Evolutionary conservation across 2,797 vertebrate genomes (phyloP).

Genomic region (Lemur catta): DNA sequence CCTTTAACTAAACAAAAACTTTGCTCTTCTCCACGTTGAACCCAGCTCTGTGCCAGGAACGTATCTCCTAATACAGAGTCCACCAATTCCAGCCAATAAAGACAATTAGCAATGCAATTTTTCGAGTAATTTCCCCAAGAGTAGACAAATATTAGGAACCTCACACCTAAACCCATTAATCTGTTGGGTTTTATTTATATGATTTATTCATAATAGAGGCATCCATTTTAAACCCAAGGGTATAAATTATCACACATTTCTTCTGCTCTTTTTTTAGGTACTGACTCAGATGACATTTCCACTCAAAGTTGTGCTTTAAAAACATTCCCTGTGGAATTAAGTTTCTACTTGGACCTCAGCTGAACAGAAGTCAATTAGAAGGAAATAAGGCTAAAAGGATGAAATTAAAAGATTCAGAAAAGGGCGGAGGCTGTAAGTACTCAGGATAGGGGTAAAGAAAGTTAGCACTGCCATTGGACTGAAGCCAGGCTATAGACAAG

Average conservation of each 20-base stretch:
- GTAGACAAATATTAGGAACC: not conserved
- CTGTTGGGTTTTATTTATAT: not conserved
- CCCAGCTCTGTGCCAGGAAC: not conserved
- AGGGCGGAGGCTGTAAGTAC: not conserved
- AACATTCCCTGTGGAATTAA: not conserved
- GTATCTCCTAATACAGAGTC: not conserved
- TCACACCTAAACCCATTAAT: not conserved
- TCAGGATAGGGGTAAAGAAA: not conserved
- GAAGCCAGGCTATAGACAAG: not conserved
- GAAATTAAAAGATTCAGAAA: not conserved
- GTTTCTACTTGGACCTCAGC: not conserved
- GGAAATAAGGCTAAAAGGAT: not conserved
- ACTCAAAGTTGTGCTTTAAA: not conserved
- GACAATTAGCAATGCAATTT: not conserved
- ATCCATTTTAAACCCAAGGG: not conserved
- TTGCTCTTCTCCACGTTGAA: not conserved
- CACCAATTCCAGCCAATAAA: not conserved
- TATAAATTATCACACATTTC: not conserved
- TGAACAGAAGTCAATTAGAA: not conserved
- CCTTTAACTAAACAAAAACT: not conserved
- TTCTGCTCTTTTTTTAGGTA: not conserved
- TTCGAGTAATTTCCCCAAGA: not conserved
- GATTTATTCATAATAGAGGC: not conserved
- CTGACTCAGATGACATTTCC: not conserved
- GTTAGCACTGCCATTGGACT: not conserved